Percentiles rank a stretch among this genome's conserved stretches.
Evolutionary conservation across 2,113 vertebrate species (phyloP).

Genomic region (Typhlomys cinereus): DNA sequence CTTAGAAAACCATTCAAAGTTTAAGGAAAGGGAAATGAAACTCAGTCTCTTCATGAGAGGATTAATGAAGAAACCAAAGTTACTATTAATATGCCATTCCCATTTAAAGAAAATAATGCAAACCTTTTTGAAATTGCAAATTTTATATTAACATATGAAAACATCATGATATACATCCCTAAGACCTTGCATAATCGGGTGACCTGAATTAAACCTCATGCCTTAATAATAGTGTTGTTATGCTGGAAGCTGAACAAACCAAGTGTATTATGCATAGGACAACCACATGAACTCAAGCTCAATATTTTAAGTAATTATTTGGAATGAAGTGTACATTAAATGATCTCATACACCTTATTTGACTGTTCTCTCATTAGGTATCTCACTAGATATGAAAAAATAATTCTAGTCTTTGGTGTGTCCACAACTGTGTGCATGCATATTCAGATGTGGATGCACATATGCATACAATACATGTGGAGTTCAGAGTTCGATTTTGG

Average conservation of each 20-base stretch:
- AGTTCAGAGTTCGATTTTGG: too few relatives aligned
- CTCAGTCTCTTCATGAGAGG: not conserved
- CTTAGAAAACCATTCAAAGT: not conserved
- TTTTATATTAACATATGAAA: not conserved
- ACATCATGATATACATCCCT: not conserved
- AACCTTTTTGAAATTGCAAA: not conserved
- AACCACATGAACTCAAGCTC: not conserved
- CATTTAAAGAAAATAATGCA: not conserved
- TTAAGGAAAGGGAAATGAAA: not conserved
- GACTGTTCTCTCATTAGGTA: not conserved
- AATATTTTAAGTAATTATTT: not conserved
- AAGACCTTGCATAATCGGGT: not conserved
- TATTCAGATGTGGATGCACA: too few relatives aligned
- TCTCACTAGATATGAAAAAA: not conserved
- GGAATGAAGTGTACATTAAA: not conserved
- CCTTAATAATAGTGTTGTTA: not conserved
- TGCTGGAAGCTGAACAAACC: not conserved
- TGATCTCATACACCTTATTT: not conserved
- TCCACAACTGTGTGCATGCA: too few relatives aligned
- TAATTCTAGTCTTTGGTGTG: not conserved
- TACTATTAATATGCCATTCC: not conserved
- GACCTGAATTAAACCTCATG: not conserved
- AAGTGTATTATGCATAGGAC: not conserved
- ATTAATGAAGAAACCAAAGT: not conserved
- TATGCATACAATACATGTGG: too few relatives aligned